Evolutionary conservation across 1,140 invertebrate genomes (phyloP), one percentile per base, ranked within the genome.

Genomic region (Danaus melanippus): DNA sequence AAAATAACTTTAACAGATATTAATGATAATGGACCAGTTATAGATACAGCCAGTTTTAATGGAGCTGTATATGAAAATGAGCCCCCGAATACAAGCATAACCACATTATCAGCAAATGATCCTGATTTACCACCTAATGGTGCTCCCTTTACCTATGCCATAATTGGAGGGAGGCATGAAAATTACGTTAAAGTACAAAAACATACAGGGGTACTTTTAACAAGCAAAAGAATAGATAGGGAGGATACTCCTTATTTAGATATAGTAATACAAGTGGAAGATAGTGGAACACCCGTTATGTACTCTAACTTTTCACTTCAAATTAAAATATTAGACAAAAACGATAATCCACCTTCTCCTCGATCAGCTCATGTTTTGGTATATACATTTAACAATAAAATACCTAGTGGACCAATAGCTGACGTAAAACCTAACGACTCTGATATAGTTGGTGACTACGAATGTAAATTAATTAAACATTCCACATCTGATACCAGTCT

Each of bases 21-120:
- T 8, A 98, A 98, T 79, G 97, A 99, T 66, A 98, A 98, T 76
- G 95, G 94, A 0, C 97, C 97, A 0, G 79, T 91, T 6, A 97
- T 99, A 70, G 92, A 93, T 52, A 82, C 92, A 0, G 83, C 90
- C 0, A 90, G 91, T 42, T 88, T 93, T 9, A 84, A 91, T 32
- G 96, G 94, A 0, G 92, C 93, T 63, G 91, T 98, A 0, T 90
- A 90, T 42, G 97, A 99, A 87, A 97, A 98, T 76, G 94, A 96
- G 83, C 93, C 94, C 0, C 89, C 93, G 3, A 93, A 93, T 55
- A 94, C 94, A 0, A 93, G 90, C 56, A 92, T 98, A 0, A 94
- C 96, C 89, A 94, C 92, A 0, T 78, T 99, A 7, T 90, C 90
- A 41, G 96, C 96, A 0, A 93, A 88, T 39, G 97, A 99, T 90